Evolutionary conservation across 2,113 vertebrate species (phyloP).

Genomic region (Dicerorhinus sumatrensis): DNA sequence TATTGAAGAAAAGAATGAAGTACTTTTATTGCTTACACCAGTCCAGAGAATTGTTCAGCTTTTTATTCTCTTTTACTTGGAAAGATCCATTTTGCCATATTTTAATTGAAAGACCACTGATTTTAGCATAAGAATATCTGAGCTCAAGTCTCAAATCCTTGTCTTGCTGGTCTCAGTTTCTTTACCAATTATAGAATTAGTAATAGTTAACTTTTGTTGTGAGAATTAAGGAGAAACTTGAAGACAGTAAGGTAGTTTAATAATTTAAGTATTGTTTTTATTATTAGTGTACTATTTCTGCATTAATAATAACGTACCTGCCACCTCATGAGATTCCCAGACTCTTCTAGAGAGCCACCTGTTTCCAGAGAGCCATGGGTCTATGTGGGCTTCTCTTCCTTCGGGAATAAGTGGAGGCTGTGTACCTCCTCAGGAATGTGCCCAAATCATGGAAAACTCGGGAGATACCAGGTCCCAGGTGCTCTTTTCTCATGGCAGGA

Average conservation of each 20-base stretch:
- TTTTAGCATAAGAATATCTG: not conserved
- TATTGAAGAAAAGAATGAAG: constrained; percentile 5
- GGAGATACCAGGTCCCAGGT: not conserved
- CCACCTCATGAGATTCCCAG: not conserved
- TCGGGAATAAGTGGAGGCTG: not conserved
- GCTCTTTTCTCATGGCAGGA: not conserved
- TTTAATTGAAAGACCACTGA: not conserved
- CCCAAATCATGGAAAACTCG: not conserved
- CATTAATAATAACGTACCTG: not conserved
- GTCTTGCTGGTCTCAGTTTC: not conserved
- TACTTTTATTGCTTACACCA: not conserved
- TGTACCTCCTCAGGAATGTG: not conserved
- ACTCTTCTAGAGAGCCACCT: not conserved
- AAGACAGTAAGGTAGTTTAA: not conserved
- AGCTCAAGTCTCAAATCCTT: not conserved
- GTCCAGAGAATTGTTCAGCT: not conserved
- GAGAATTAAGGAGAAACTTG: not conserved
- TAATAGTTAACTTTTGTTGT: not conserved
- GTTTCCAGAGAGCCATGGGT: not conserved
- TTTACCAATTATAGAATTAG: not conserved
- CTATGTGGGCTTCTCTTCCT: not conserved
- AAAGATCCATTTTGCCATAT: not conserved
- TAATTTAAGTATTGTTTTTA: not conserved
- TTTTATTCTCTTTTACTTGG: not conserved
- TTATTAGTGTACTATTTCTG: not conserved